Percentiles rank a stretch among this genome's conserved stretches.
phyloP scores from a whole-genome alignment of 2,888 invertebrate species.

The Temnothorax ravouxi region DNA sequence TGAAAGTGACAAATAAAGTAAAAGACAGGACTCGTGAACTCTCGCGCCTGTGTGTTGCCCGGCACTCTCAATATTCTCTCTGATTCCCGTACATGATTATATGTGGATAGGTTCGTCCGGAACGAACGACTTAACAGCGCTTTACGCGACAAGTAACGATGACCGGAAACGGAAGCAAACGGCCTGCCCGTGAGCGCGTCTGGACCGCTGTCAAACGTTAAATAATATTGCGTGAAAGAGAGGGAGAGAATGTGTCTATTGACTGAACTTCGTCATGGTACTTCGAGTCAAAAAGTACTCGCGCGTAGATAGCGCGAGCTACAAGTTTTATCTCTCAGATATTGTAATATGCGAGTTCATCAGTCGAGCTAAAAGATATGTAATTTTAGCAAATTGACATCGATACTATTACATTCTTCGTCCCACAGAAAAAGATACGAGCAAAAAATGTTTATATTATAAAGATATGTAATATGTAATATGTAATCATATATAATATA shows the following conservation, averaged over 20 bases:
- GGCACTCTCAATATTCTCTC: slow-evolving; percentile 58
- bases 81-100: slow-evolving; percentile 60
- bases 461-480: slow-evolving; percentile 5
- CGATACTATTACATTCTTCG: slow-evolving; percentile 36
- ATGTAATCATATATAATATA: neutral
- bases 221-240: slow-evolving; percentile 19
- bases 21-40: slow-evolving; percentile 56
- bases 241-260: slow-evolving; percentile 26
- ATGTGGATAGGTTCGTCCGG: slow-evolving; percentile 65
- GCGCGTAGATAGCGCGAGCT: neutral
- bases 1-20: slow-evolving; percentile 37
- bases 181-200: neutral
- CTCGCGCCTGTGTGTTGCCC: slow-evolving; percentile 60
- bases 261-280: neutral
- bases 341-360: neutral
- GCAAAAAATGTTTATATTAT: slow-evolving; percentile 16
- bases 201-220: slow-evolving; percentile 40
- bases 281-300: neutral
- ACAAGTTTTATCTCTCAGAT: slow-evolving; percentile 6
- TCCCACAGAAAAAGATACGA: neutral
- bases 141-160: slow-evolving; percentile 52
- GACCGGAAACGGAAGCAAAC: slow-evolving; percentile 7
- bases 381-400: slow-evolving; percentile 16
- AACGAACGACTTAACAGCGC: slow-evolving; percentile 64
- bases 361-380: neutral